Base-by-base conservation (phyloP, 2,113 vertebrate species). In the Lethenteron camtschaticum region DNA sequence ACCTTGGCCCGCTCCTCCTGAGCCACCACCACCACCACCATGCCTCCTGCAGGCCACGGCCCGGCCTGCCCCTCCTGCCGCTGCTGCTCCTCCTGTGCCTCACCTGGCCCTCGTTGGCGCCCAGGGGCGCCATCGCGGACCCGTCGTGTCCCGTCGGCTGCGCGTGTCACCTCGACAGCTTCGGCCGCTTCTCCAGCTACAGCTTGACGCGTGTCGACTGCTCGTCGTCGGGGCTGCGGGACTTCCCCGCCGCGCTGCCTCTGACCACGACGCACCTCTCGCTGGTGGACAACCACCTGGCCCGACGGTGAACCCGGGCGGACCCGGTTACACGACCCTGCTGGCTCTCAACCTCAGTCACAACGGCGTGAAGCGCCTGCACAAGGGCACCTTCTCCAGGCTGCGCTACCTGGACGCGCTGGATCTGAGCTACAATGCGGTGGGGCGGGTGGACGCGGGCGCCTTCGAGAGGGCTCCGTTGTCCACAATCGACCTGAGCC, bases 291-390 rank as follows among this genome's bases (percentile, higher is more conserved):
- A 99, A 89, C 74, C 76, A 74, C 68, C 80, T 99, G 74, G 84
- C 72, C 81, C 75, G 0, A 79, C 96, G 73, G 89, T 83, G 0
- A 85, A 91, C 77, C 81, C 84, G 0, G 84, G 89, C 82, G 94
- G 94, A n/a, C 91, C 94, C 0, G 94, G 94, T 55, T 99, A 96
- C 69, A 96, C 92, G n/a, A 99, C 92, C 0, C 77, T 99, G 13
- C 79, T 88, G 0, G 87, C 87, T 77, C 80, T 99, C 0, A 88
- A 99, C 73, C 81, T 99, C 58, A 96, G 94, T 77, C 81, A 81
- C 77, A 96, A 96, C 74, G 78, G 76, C 10, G 87, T 99, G 41
- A 79, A 81, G 69, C 77, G 76, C 75, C 80, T 96, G 57, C 74
- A 81, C 3, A 79, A 84, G 69, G 80, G 79, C 2, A 81, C 89